Evolutionary conservation across 2,888 invertebrate species (phyloP).

Genomic region (Fragum whitleyi): DNA sequence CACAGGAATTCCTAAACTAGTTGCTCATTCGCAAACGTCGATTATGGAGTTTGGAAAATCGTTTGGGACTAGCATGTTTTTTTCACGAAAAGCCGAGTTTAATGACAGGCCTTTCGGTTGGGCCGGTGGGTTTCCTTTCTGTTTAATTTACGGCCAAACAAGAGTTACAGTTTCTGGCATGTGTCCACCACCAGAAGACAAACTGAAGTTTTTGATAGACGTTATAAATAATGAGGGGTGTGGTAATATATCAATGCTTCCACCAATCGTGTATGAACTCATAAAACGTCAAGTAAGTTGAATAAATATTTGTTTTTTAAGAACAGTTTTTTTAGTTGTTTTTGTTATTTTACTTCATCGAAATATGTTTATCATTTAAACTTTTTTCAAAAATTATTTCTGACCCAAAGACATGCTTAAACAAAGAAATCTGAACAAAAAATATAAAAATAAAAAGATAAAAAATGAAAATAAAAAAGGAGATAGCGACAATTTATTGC

Average conservation of each 20-base stretch:
- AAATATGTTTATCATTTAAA: no score
- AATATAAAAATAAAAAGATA: no score
- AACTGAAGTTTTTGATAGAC: slow-evolving; percentile 14
- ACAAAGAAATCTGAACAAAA: no score
- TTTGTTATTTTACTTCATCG: no score
- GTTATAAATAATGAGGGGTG: slow-evolving; percentile 29
- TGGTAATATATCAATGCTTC: not conserved
- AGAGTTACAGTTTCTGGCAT: slow-evolving; percentile 35
- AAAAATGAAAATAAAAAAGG: no score
- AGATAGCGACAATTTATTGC: no score
- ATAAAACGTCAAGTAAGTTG: not conserved
- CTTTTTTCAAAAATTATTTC: no score
- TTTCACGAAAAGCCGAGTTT: not conserved
- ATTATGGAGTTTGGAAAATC: not conserved
- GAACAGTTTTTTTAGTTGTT: no score
- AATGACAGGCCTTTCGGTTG: slow-evolving; percentile 46
- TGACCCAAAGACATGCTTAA: no score
- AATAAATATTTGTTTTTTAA: no score
- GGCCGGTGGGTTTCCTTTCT: slow-evolving; percentile 45
- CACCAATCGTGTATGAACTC: slow-evolving; percentile 3
- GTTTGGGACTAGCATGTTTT: not conserved
- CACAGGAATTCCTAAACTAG: slow-evolving; percentile 34
- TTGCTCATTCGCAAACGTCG: not conserved
- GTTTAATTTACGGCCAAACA: slow-evolving; percentile 27
- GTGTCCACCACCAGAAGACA: slow-evolving; percentile 13